A percentile compares a stretch with the other conserved stretches of the same genome.
Conservation (phyloP, 1,140 invertebrate genomes). For the Conus betulinus region DNA sequence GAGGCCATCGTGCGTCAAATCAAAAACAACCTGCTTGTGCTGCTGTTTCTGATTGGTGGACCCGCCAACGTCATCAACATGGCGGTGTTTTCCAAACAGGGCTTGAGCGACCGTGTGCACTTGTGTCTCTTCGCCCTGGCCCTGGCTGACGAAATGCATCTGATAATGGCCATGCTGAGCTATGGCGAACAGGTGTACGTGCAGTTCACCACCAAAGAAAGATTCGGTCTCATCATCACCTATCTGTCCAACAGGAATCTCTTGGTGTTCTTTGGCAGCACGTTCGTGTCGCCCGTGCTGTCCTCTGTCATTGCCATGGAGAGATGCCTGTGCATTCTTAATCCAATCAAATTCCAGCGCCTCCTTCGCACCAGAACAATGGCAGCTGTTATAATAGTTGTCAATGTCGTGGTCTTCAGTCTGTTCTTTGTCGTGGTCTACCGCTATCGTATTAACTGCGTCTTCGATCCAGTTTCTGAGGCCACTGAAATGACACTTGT, state of each 20-base stretch:
- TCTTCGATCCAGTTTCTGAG: neutral
- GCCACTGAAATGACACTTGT: neutral
- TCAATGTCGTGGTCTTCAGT: neutral
- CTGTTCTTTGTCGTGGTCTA: neutral
- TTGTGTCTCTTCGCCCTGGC: neutral
- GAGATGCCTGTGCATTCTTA: neutral
- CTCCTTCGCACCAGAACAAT: neutral
- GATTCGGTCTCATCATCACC: neutral
- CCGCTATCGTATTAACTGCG: neutral
- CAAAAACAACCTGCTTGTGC: neutral
- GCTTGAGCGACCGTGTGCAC: neutral
- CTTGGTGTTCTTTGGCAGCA: neutral
- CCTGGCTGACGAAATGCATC: neutral
- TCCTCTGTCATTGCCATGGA: neutral
- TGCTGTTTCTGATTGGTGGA: neutral
- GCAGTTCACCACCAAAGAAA: neutral
- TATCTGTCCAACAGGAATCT: neutral
- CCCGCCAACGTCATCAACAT: conserved; percentile 1
- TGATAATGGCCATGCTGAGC: neutral
- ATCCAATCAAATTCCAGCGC: neutral
- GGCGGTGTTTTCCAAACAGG: neutral
- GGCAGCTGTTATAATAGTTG: neutral
- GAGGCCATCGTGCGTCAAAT: neutral
- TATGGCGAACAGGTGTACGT: neutral
- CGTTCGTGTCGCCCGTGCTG: neutral